Evolutionary conservation across 1,140 invertebrate genomes (phyloP), one percentile per base, ranked within the genome.

Genomic region (Saccostrea echinata): DNA sequence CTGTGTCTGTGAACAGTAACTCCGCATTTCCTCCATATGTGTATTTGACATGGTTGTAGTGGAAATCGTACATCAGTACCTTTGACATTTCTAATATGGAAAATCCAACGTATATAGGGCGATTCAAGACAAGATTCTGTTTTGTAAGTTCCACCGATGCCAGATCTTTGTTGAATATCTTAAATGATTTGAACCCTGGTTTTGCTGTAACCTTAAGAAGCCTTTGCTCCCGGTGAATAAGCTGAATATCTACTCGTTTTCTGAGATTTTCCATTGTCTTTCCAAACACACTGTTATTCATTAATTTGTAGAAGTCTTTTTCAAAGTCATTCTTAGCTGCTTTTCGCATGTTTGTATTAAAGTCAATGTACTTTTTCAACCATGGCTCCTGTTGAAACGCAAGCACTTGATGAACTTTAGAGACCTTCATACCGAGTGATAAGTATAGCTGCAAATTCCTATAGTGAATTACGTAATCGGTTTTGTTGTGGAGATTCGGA

Each of bases 251-350:
- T 18, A 85, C 53, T 1, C 84, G 33, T 18, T 94, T 93, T 27
- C 92, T 71, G 9, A 94, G 83, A 88, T 95, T 95, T 89, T 95
- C 94, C 90, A 95, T 94, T 0, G 93, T 95, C 91, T 95, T 95
- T 8, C 95, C 95, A 91, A 95, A 96, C 43, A 94, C 90, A 18
- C 90, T 81, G 88, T 95, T 95, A 86, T 94, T 95, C 90, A 95
- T 92, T 11, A 95, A 86, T 92, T 96, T 96, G 86, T 88, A 96
- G 86, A 84, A 85, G 81, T 95, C 92, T 90, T 95, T 94, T 90
- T 94, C 92, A 91, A 95, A 95, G 52, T 92, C 92, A 86, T 92
- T 94, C 43, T 88, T 93, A 30, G 95, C 93, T 61, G 86, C 55
- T 85, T 91, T 93, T 91, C 95, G 90, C 33, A 92, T 86, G 11